Base-by-base conservation (phyloP, 2,797 vertebrate genomes). In the Bradypus variegatus region DNA sequence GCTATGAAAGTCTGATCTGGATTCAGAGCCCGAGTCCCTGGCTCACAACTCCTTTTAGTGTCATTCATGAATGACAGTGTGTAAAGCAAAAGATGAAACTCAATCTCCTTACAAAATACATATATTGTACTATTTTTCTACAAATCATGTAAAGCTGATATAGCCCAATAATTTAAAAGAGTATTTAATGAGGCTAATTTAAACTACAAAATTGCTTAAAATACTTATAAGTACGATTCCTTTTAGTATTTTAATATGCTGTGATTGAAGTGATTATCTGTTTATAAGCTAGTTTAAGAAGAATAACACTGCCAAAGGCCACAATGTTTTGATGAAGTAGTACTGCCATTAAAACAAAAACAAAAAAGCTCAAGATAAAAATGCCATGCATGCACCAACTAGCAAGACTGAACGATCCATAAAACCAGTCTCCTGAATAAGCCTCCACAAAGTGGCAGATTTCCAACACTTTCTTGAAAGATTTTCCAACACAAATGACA, bases 161-260 rank as follows among this genome's bases (percentile, higher is more conserved):
- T 13, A 64, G 48, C 58, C 79, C 50, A 92, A 45, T 58, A 75
- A 92, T n/a, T 53, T 81, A 29, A 96, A 96, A 94, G 94, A 95
- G 78, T 94, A 93, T 95, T 96, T 97, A 96, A 96, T 93, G 95
- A 95, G 93, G 94, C 94, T 72, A 94, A 94, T 94, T 96, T 94
- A 95, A 96, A 90, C 84, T 93, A 92, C 90, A 95, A 50, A 93
- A 95, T 93, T 95, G 93, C 73, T 94, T 93, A 62, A 92, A 93
- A 96, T 88, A 95, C 91, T 87, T 93, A 45, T 86, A 95, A 86
- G 62, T 78, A 95, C 94, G 96, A 95, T 87, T 93, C 95, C 88
- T 95, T 91, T 95, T 91, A 93, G 91, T 94, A 92, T 92, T 86
- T 95, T 94, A 94, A 95, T 95, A 95, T 82, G 92, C 73, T 84